phyloP scores from a whole-genome alignment of 2,888 invertebrate genomes.

The Reticulitermes lucifugus region DNA sequence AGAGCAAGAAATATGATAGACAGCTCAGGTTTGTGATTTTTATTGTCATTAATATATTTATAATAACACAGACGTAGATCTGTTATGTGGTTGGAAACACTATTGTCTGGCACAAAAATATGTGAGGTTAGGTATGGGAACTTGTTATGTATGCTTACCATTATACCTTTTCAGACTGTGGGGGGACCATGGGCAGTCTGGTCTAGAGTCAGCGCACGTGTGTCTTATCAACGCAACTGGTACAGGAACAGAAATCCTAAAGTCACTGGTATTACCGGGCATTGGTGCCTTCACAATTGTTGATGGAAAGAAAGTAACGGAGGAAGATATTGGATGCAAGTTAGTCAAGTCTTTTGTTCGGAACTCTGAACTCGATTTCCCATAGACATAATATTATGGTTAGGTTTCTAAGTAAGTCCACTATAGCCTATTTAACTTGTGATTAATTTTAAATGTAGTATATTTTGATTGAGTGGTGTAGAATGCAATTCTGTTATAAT shows the following conservation, averaged over 20 bases:
- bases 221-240: constrained; percentile 95
- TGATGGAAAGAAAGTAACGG: constrained; percentile 87
- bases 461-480: too few relatives aligned
- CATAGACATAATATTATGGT: too few relatives aligned
- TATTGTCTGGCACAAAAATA: not conserved
- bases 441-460: too few relatives aligned
- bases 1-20: constrained; percentile 83
- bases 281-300: constrained; percentile 93
- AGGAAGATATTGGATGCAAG: constrained; percentile 96
- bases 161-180: constrained; percentile 76
- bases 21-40: constrained; percentile 71
- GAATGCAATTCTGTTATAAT: too few relatives aligned
- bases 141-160: not conserved
- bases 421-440: too few relatives aligned
- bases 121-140: not conserved
- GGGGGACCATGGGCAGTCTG: constrained; percentile 97
- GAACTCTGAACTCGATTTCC: too few relatives aligned
- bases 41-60: not conserved
- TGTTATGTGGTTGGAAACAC: not conserved
- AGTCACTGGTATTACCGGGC: constrained; percentile 95
- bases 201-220: constrained; percentile 89
- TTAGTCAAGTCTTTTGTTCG: constrained; percentile 60
- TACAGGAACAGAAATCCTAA: constrained; percentile 93
- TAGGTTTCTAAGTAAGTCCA: too few relatives aligned
- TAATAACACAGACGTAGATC: not conserved